Conservation (phyloP, 2,113 vertebrate genomes). For the Marcusenius ussheri region DNA sequence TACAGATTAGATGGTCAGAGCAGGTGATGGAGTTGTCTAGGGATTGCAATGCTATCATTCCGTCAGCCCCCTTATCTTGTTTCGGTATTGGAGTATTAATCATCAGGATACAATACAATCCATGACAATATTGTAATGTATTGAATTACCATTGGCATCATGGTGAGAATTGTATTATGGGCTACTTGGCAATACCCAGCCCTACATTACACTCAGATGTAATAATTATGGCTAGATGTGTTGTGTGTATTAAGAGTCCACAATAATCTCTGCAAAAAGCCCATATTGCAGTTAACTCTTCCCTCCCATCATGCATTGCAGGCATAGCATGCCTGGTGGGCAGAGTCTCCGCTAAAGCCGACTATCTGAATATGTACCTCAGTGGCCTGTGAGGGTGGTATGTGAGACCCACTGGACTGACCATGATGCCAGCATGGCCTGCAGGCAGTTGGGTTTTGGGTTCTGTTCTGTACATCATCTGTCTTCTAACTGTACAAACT, state of each 20-base stretch:
- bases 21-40: no score
- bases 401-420: constrained; percentile 75
- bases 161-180: no score
- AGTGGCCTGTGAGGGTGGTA: constrained; percentile 67
- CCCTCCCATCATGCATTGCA: constrained; percentile 26
- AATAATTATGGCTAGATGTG: neutral
- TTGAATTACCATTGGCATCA: no score
- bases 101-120: neutral
- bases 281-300: neutral
- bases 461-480: constrained; percentile 29
- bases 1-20: no score
- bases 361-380: constrained; percentile 66
- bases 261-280: neutral
- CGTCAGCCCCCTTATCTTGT: no score
- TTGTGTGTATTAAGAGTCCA: neutral
- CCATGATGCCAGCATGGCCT: constrained; percentile 74
- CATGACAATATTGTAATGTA: no score
- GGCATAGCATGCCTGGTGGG: constrained; percentile 65
- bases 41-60: no score
- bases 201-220: neutral
- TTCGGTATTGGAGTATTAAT: no score
- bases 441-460: constrained; percentile 74
- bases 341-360: constrained; percentile 44
- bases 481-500: neutral
- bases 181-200: neutral